A percentile compares a stretch with the other conserved stretches of the same genome.
phyloP scores from a whole-genome alignment of 2,888 invertebrate genomes.

The Calliopum simillimum region DNA sequence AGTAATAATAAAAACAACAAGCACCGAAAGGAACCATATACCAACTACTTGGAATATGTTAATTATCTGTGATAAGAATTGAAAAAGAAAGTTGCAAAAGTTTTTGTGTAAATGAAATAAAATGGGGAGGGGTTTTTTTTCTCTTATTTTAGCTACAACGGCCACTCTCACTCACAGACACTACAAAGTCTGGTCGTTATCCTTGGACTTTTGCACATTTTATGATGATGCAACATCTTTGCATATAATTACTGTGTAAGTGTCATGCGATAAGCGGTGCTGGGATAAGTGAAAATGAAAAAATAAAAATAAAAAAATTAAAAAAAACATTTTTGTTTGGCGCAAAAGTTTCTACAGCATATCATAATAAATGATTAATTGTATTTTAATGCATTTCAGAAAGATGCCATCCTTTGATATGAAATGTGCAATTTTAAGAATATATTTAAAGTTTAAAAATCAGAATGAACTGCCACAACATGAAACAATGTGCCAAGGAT shows the following conservation, averaged over 20 bases:
- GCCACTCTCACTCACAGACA: too few relatives aligned
- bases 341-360: conserved; percentile 28
- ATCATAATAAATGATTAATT: conserved; percentile 38
- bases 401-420: neutral
- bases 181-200: neutral
- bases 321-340: neutral
- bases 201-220: too few relatives aligned
- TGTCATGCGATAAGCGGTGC: conserved; percentile 17
- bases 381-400: conserved; percentile 25
- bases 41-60: conserved; percentile 21
- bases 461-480: too few relatives aligned
- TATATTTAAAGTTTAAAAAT: too few relatives aligned
- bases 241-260: conserved; percentile 22
- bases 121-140: too few relatives aligned
- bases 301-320: neutral
- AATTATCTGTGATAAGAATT: conserved; percentile 35
- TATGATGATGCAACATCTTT: too few relatives aligned
- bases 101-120: conserved; percentile 31
- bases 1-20: too few relatives aligned
- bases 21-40: too few relatives aligned
- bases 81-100: conserved; percentile 14
- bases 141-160: neutral
- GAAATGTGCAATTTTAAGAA: too few relatives aligned
- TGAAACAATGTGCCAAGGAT: too few relatives aligned
- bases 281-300: neutral